phyloP scores from a whole-genome alignment of 2,888 invertebrate species.

The Dryadula phaetusa region DNA sequence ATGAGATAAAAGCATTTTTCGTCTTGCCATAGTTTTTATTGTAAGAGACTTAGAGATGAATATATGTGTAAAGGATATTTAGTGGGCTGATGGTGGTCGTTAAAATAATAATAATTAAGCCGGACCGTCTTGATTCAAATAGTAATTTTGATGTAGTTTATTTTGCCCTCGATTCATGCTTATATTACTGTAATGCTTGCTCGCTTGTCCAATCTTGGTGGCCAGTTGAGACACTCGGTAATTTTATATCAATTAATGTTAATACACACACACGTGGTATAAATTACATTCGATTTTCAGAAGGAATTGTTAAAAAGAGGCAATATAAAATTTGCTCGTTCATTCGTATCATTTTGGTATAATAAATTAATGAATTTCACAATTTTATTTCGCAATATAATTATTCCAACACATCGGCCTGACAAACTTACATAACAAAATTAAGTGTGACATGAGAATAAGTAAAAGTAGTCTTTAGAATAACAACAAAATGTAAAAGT shows the following conservation, averaged over 20 bases:
- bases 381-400: conserved; percentile 17
- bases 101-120: conserved; percentile 76
- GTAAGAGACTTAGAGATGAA: conserved; percentile 8
- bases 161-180: conserved; percentile 51
- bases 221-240: conserved; percentile 20
- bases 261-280: neutral
- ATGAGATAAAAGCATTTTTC: conserved; percentile 44
- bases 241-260: conserved; percentile 17
- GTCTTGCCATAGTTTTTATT: conserved; percentile 25
- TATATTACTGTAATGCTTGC: conserved; percentile 41
- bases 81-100: conserved; percentile 47
- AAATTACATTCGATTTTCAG: neutral
- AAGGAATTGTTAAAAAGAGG: neutral
- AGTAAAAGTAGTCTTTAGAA: conserved; percentile 41
- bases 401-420: conserved; percentile 19
- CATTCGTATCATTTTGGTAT: conserved; percentile 1
- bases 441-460: conserved; percentile 36
- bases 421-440: conserved; percentile 25
- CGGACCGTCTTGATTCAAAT: conserved; percentile 53
- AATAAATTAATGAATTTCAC: conserved; percentile 16
- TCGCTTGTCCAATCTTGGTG: conserved; percentile 32
- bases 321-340: neutral
- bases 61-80: conserved; percentile 10
- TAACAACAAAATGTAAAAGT: conserved; percentile 46
- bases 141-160: conserved; percentile 52